These are phyloP conservation scores for Chiroxiphia lanceolata DNA, from an alignment of 2,797 vertebrate species.

Conservation along the genomic window DNA sequence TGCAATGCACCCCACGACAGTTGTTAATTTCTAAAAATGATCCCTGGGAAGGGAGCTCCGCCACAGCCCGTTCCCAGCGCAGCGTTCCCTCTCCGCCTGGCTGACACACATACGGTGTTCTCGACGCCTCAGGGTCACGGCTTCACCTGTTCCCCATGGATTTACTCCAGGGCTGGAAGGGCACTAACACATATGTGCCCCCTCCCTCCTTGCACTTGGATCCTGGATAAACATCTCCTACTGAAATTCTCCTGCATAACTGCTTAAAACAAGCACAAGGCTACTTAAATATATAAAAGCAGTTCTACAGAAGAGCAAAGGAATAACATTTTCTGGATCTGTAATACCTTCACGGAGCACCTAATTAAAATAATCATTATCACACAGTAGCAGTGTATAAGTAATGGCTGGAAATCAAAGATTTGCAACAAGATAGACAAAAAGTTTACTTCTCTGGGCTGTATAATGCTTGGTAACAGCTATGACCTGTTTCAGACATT, in stretches of 20 bases:
- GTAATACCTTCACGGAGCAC: not conserved
- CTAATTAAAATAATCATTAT: not conserved
- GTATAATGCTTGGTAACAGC: conserved; percentile 3
- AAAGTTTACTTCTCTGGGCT: not conserved
- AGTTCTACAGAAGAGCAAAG: not conserved
- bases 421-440: not conserved
- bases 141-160: conserved; percentile 1
- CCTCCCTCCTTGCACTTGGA: not conserved
- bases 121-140: not conserved
- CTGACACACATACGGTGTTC: not conserved
- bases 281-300: not conserved
- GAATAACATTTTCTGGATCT: not conserved
- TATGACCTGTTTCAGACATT: not conserved
- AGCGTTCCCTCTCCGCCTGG: accelerated
- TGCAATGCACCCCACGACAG: not conserved
- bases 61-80: not conserved
- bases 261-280: not conserved
- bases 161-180: not conserved
- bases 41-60: not conserved
- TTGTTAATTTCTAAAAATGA: not conserved
- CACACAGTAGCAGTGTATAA: not conserved
- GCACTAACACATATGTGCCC: not conserved
- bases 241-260: not conserved
- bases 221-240: not conserved
- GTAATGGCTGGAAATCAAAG: not conserved